Evolutionary conservation across 1,140 invertebrate genomes (phyloP), one percentile per base, ranked within the genome.

Genomic region (Cotesia chilonis): DNA sequence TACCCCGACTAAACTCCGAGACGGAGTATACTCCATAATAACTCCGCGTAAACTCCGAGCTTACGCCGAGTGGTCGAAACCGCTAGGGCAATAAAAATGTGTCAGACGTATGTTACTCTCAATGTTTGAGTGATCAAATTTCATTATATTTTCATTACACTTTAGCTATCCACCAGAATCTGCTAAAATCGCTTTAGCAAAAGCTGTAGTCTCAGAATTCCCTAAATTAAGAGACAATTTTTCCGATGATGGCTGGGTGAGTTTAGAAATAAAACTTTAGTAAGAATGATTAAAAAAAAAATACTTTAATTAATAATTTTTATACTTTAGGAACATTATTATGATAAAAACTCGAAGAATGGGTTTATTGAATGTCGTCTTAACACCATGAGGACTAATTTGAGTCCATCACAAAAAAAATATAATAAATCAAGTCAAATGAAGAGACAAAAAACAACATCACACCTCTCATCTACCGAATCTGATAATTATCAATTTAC

Each of bases 321-420:
- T 7, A 41, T 61, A 17, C 10, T 36, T 28, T 10, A 41, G 61
- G 61, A 64, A 64, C 61, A 64, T 41, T 64, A 64, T 47, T 64
- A 64, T 12, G 37, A 64, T 64, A n/a, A 14, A 47, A 38, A 47
- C 5, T 37, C 28, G 12, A 64, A 64, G n/a, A 36, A 14, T 10
- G 61, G 36, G 12, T 64, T 64, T 37, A 38, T 64, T 12, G 61
- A 64, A 12, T 66, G 7, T 51, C 35, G 64, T 4, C 17, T 66
- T 37, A 47, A 38, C 14, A 41, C 14, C 5, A 66, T 66, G 64
- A 41, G 64, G 36, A 52, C 36, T 20, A 12, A 20, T 0, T 17
- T 66, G 12, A 66, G 64, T 66, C 64, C 38, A 14, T 63, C 60
- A 3, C 9, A 36, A 38, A 63, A 63, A 63, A 63, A 63, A 37